Evolutionary conservation across 2,113 vertebrate species (phyloP), one percentile per base, ranked within the genome.

Genomic region (Hipposideros armiger): DNA sequence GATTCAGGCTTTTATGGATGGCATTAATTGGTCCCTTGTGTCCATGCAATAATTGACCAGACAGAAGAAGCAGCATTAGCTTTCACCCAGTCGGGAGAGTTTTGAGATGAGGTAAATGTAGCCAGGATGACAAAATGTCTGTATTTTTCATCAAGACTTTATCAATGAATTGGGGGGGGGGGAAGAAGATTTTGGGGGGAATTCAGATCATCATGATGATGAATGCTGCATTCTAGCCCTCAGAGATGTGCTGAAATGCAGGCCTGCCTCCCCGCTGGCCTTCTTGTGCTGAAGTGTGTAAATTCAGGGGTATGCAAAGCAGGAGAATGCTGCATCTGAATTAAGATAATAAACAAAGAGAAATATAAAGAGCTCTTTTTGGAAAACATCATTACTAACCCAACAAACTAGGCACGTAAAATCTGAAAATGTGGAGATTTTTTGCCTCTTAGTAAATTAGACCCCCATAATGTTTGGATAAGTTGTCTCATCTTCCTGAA

Each of bases 1-100:
- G 99, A 99, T 99, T 99, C 99, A 99, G 98, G 99, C 99, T 98
- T 99, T 99, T 98, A 98, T 99, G 99, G 98, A 99, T 99, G 98
- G 98, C 98, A 99, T 99, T 99, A 99, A 99, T 99, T 99, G 99
- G 99, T 99, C 99, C 99, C 99, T 98, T 97, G 99, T 99, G 99
- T 99, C 98, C 96, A 97, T 98, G 98, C 98, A 99, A 98, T 98
- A 99, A 99, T 99, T 99, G 98, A 99, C 98, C 99, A 99, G 99
- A 99, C 98, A 98, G 97, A 97, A 98, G 98, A 97, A 98, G 98
- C 98, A 98, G 98, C 98, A 98, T 98, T 98, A 98, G 98, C 97
- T 98, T 98, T 98, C 99, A 98, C 98, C 98, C 98, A 98, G 97
- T 97, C 96, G 97, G 97, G 98, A 98, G 97, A 97, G 96, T 97